Base-by-base conservation (phyloP, 2,797 vertebrate genomes). In the Pseudochaenichthys georgianus region DNA sequence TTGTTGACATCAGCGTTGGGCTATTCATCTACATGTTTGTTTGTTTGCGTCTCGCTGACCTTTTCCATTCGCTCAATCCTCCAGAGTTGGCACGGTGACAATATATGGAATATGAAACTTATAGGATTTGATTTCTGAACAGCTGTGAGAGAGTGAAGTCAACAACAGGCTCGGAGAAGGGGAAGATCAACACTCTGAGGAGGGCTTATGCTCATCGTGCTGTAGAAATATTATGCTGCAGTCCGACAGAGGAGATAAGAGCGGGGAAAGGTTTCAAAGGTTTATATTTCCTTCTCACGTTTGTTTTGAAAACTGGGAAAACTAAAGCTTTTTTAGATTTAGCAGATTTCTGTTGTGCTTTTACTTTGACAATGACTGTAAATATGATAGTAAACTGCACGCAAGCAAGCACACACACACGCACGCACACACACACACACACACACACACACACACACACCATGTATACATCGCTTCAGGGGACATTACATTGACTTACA, bases 41-140 rank as follows among this genome's bases (percentile, higher is more conserved):
- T 89, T 91, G 80, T 88, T 87, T 88, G 80, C n/a, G 31, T 89
- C 75, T 78, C 43, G 15, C 75, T 77, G 66, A 64, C 80, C 68
- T 59, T 54, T 38, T 59, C 59, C 69, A 54, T 83, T 77, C 77
- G 5, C 28, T 60, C 77, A 74, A 9, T 76, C 71, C 76, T 78
- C 62, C 82, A 3, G 63, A 81, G 78, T 50, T 4, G 61, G 54
- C 81, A 64, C 51, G 10, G 53, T 51, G 53, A 86, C 80, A 75
- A 76, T 83, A 73, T 78, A 63, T 19, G 43, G 59, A 74, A 83
- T 60, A 77, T 75, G 65, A 86, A 87, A n/a, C 38, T 81, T 55
- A 82, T 75, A 19, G 23, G 70, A 83, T 80, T 75, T 63, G 64
- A 84, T 85, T 78, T 64, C 41, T 23, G 7, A 72, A 64, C 71